phyloP scores from a whole-genome alignment of 2,888 invertebrate species.

The Hypsopygia costalis region DNA sequence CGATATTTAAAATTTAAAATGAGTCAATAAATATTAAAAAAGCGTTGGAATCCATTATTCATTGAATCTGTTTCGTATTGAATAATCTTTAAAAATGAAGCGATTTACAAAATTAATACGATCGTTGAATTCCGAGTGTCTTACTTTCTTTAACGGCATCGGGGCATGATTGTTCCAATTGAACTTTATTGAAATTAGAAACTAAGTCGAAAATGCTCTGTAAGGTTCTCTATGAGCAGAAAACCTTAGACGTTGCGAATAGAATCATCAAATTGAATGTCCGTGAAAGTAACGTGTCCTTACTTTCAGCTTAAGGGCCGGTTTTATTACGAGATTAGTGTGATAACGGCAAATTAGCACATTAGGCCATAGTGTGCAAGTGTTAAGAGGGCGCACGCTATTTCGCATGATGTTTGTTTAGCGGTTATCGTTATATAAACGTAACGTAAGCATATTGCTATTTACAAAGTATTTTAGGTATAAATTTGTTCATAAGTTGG shows the following conservation, averaged over 20 bases:
- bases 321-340: slow-evolving; percentile 4
- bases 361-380: slow-evolving; percentile 1
- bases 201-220: no score
- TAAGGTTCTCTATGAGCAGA: no score
- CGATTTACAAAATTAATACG: slow-evolving; percentile 3
- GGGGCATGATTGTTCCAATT: background rate
- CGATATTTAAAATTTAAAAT: background rate
- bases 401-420: background rate
- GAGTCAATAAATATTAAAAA: background rate
- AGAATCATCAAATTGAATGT: slow-evolving; percentile 4
- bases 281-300: slow-evolving; percentile 5
- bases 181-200: background rate
- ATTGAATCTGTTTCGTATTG: slow-evolving; percentile 4
- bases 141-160: background rate
- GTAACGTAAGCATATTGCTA: background rate
- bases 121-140: background rate
- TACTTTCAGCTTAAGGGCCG: slow-evolving; percentile 4
- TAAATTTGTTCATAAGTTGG: no score
- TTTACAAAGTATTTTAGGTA: no score
- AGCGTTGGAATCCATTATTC: slow-evolving; percentile 1
- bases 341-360: slow-evolving; percentile 7
- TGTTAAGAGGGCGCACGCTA: background rate
- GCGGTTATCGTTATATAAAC: background rate
- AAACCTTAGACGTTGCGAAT: background rate
- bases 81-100: background rate